A percentile compares a stretch with the other conserved stretches of the same genome.
Evolutionary conservation across 1,140 invertebrate genomes (phyloP).

Genomic region (Cherax destructor): DNA sequence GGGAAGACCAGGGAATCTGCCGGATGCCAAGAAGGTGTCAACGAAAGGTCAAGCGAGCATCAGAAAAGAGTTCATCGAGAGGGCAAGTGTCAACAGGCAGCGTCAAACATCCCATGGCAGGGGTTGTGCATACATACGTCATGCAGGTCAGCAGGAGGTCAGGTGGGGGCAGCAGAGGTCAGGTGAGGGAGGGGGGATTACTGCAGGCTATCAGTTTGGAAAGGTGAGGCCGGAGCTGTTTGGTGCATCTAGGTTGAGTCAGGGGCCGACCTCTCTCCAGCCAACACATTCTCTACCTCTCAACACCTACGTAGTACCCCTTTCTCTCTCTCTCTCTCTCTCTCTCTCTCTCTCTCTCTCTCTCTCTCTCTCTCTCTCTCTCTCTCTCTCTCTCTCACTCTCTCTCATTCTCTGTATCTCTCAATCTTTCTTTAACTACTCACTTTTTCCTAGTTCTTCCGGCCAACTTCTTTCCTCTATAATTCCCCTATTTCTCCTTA

Average conservation of each 20-base stretch:
- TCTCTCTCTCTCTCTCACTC: not conserved
- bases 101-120: too few relatives aligned
- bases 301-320: not conserved
- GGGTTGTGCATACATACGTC: too few relatives aligned
- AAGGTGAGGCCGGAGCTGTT: not conserved
- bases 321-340: not conserved
- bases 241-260: slow-evolving; percentile 1
- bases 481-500: not conserved
- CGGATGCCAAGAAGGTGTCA: too few relatives aligned
- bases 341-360: not conserved
- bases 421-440: too few relatives aligned
- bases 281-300: not conserved
- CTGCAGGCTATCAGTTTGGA: not conserved
- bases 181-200: not conserved
- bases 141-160: not conserved
- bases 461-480: not conserved
- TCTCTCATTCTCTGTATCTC: not conserved
- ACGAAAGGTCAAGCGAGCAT: too few relatives aligned
- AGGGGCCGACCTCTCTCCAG: not conserved
- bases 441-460: too few relatives aligned
- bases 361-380: not conserved
- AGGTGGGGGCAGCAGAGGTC: not conserved
- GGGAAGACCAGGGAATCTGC: too few relatives aligned
- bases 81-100: too few relatives aligned
- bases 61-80: too few relatives aligned